A percentile compares a stretch with the other conserved stretches of the same genome.
phyloP scores from a whole-genome alignment of 2,888 invertebrate genomes.

The Agonopterix subpropinquella region DNA sequence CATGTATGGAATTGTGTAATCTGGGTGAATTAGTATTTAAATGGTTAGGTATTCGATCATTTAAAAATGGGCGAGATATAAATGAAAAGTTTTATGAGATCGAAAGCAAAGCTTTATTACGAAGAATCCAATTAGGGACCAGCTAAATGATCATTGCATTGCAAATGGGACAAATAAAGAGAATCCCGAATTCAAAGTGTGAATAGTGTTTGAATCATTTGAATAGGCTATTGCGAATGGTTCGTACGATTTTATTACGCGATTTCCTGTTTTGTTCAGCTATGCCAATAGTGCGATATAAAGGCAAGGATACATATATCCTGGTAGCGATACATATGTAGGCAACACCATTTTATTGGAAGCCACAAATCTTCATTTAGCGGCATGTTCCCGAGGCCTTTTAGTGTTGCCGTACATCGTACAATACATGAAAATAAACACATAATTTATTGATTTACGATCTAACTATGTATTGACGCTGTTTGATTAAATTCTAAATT shows the following conservation, averaged over 20 bases:
- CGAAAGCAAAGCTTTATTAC: too few species aligned
- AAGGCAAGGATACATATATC: background rate
- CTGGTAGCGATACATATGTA: background rate
- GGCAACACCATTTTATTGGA: slow-evolving; percentile 36
- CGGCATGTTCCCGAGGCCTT: slow-evolving; percentile 33
- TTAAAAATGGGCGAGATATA: too few species aligned
- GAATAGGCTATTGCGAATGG: slow-evolving; percentile 16
- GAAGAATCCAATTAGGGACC: too few species aligned
- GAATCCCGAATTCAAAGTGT: background rate
- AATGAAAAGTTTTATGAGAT: too few species aligned
- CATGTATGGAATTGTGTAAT: too few species aligned
- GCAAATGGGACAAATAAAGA: background rate
- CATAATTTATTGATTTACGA: too few species aligned
- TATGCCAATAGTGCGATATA: slow-evolving; percentile 25
- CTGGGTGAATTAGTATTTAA: too few species aligned
- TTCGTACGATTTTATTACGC: slow-evolving; percentile 19
- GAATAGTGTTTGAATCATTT: slow-evolving; percentile 13
- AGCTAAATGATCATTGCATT: background rate
- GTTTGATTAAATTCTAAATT: too few species aligned
- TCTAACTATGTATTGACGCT: too few species aligned
- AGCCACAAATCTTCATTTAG: slow-evolving; percentile 58
- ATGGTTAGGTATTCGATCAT: too few species aligned
- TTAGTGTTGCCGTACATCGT: too few species aligned
- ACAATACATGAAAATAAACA: too few species aligned
- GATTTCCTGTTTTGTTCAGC: slow-evolving; percentile 19